Conservation (phyloP, 2,113 vertebrate species). For the Bos taurus region DNA sequence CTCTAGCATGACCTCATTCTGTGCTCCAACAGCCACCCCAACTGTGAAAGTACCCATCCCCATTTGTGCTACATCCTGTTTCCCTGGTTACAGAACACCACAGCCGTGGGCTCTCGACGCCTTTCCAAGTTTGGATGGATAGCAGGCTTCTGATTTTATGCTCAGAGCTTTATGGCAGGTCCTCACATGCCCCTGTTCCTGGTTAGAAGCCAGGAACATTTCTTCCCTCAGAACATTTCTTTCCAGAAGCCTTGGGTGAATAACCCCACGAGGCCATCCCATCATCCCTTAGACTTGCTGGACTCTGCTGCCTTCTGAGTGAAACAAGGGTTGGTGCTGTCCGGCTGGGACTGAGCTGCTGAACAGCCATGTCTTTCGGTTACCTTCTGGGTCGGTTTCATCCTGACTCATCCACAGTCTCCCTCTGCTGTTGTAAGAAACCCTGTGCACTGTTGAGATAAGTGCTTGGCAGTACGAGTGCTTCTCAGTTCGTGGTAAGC, state of each 20-base stretch:
- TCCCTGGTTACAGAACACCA: not conserved
- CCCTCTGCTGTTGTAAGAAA: not conserved
- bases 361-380: not conserved
- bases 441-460: not conserved
- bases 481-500: not conserved
- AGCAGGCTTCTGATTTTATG: not conserved
- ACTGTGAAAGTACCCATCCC: not conserved
- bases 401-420: not conserved
- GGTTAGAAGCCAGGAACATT: not conserved
- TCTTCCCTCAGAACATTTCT: not conserved
- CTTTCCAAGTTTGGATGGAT: not conserved
- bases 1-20: not conserved
- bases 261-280: not conserved
- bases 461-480: rapidly evolving
- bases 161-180: not conserved
- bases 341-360: not conserved
- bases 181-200: not conserved
- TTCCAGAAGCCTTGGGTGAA: not conserved
- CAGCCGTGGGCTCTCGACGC: not conserved
- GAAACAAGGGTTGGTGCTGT: too few relatives aligned
- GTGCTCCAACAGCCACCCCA: not conserved
- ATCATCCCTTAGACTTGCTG: not conserved
- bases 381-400: not conserved
- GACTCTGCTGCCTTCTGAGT: not conserved
- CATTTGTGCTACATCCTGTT: not conserved